Conservation (phyloP, 1,140 invertebrate genomes). For the Plectus sambesii region DNA sequence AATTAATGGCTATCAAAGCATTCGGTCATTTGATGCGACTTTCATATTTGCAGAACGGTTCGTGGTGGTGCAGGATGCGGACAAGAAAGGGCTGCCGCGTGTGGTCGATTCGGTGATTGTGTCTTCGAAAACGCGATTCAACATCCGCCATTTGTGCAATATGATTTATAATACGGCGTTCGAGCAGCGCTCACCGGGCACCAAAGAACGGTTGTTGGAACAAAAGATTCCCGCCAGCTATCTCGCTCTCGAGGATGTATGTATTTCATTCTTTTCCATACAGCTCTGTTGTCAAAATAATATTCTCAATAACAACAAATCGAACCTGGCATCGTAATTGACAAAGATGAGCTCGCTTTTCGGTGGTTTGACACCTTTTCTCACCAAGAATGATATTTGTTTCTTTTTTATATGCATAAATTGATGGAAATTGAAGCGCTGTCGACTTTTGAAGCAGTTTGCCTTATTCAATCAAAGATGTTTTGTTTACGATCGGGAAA, state of each 20-base stretch:
- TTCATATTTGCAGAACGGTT: slow-evolving; percentile 54
- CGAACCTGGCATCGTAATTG: no score
- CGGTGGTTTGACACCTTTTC: no score
- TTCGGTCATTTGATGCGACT: background rate
- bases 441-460: no score
- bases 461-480: no score
- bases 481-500: no score
- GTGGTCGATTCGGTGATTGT: slow-evolving; percentile 88
- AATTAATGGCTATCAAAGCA: background rate
- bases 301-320: no score
- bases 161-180: slow-evolving; percentile 86
- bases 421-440: no score
- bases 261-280: no score
- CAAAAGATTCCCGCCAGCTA: slow-evolving; percentile 92
- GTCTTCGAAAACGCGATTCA: slow-evolving; percentile 70
- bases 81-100: slow-evolving; percentile 82
- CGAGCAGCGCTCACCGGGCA: slow-evolving; percentile 71
- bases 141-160: slow-evolving; percentile 78
- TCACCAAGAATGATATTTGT: no score
- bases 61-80: slow-evolving; percentile 81
- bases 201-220: slow-evolving; percentile 76
- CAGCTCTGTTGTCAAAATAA: no score
- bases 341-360: no score
- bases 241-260: slow-evolving; percentile 75
- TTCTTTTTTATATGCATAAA: no score